Evolutionary conservation across 1,140 invertebrate species (phyloP), one percentile per base, ranked within the genome.

Genomic region (Globodera ellingtonae): DNA sequence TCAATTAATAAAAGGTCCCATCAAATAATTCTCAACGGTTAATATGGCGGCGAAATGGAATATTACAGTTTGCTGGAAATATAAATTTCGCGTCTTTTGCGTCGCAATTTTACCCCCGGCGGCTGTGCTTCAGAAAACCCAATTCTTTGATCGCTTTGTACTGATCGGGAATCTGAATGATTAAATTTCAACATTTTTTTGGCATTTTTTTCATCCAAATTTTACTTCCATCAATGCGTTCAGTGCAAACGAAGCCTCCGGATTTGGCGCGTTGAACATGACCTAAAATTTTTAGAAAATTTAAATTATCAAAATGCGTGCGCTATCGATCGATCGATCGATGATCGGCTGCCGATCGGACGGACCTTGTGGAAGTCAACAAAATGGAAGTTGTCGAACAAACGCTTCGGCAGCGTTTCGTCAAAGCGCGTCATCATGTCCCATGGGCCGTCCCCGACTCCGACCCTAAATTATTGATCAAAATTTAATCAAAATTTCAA

Each of bases 391-490:
- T 92, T 92, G 84, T 92, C 91, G 85, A 92, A 92, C 59, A 89
- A 83, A 80, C 92, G 80, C 75, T 90, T 90, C 0, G 92, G 91
- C 62, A 92, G 85, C 47, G 86, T 86, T 82, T 92, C 90, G 81
- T 92, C 92, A 84, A 92, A 92, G 69, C 91, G 75, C n/a, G 78
- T 90, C 91, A 92, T 92, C 66, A 89, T 89, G 66, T 90, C 89
- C 91, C 91, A 92, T 0, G 91, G 91, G 44, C 91, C 91, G 84
- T 92, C 92, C 0, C 92, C 92, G 18, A 91, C 91, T 35, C 92
- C 92, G n/a, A 92, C 91, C 71, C 87, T 88, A 71, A 73, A 44
- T 6, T 9, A 44, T 47, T 72, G 56, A 21, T 47, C 24, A 10
- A n/a, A 48, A 50, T 65, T 47, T 7, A 52, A 50, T n/a, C 6